Conservation (phyloP, 2,888 invertebrate species). For the Xestia sexstrigata region DNA sequence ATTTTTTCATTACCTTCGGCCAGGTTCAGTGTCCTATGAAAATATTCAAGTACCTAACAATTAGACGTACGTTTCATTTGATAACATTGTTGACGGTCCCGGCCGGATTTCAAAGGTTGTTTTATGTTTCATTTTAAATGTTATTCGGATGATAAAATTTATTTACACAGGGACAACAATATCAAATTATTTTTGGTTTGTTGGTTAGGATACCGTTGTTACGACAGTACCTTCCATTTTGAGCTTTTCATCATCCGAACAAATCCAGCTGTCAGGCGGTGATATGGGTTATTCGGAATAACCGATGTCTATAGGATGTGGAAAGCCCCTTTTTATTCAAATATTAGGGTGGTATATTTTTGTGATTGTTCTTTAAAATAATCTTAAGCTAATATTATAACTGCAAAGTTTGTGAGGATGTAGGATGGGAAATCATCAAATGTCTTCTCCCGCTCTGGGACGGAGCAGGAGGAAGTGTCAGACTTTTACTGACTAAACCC, state of each 20-base stretch:
- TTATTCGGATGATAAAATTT: constrained; percentile 39
- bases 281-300: constrained; percentile 19
- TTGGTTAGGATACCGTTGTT: constrained; percentile 23
- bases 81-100: constrained; percentile 33
- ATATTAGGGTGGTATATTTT: neutral
- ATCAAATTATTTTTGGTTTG: constrained; percentile 16
- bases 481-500: too few relatives aligned
- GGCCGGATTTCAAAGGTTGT: constrained; percentile 31
- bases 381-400: neutral
- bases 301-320: constrained; percentile 5
- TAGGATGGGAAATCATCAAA: too few relatives aligned
- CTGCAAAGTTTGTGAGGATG: too few relatives aligned
- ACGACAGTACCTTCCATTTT: constrained; percentile 20
- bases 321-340: constrained; percentile 14
- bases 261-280: constrained; percentile 34
- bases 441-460: too few relatives aligned
- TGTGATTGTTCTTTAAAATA: neutral
- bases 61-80: constrained; percentile 36
- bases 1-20: constrained; percentile 48
- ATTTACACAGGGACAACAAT: constrained; percentile 34
- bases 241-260: constrained; percentile 21
- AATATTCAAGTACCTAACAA: constrained; percentile 36
- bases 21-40: constrained; percentile 49
- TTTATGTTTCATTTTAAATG: constrained; percentile 35
- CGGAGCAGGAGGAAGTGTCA: too few relatives aligned